Evolutionary conservation across 2,113 vertebrate genomes (phyloP), one percentile per base, ranked within the genome.

Genomic region (Saiga tatarica): DNA sequence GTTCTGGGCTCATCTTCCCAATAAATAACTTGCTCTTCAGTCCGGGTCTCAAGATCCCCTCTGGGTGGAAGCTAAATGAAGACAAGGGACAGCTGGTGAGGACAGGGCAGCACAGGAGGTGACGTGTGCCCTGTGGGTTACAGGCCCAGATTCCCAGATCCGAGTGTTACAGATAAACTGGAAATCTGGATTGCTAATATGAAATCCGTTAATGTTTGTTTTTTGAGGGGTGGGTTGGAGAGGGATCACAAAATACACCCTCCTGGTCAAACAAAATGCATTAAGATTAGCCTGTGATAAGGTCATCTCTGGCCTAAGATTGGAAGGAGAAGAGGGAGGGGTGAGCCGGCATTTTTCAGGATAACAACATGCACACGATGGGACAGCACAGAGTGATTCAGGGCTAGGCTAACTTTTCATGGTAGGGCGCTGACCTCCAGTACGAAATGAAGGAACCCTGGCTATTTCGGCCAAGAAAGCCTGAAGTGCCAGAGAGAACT

Each of bases 281-380:
- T 0, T n/a, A 53, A 71, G 42, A 50, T 71, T 42, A 50, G 36
- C 42, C 62, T 55, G 47, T 47, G 52, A 26, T n/a, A 52, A 81
- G 5, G 30, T 53, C n/a, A 6, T n/a, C 21, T 64, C 52, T 64
- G 79, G 55, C 7, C 60, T 19, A 39, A 53, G 60, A 39, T 13
- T n/a, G 36, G 52, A 57, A 67, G 3, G 39, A 1, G 10, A 36
- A 87, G 21, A 11, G 14, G 2, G 45, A 42, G 15, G 36, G 9
- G 3, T 3, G 7, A 30, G 10, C 53, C 9, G 10, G 14, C 23
- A 3, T 13, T 50, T 57, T 30, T 55, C 13, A n/a, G 30, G 45
- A 25, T 39, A 12, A 21, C 47, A 4, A 26, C 26, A 14, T 1
- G 2, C 17, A 50, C n/a, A 2, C 2, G 8, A 21, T 4, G 16